Evolutionary conservation across 2,888 invertebrate genomes (phyloP).

Genomic region (Sussaba pulchella): DNA sequence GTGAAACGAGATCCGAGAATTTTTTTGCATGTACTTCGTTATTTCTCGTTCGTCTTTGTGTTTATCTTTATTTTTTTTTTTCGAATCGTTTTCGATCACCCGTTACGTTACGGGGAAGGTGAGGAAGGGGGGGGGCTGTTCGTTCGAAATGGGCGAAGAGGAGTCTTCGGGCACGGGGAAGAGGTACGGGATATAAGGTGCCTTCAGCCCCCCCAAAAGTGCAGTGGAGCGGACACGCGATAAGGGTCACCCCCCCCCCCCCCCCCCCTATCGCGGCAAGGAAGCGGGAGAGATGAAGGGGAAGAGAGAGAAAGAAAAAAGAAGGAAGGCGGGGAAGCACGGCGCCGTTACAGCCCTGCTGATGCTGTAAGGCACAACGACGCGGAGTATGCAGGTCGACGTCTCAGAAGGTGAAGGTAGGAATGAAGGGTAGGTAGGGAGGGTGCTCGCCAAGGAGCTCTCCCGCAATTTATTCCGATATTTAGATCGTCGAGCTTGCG

Average conservation of each 20-base stretch:
- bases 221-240: conserved; percentile 82
- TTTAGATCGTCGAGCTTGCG: conserved; percentile 73
- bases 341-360: conserved; percentile 35
- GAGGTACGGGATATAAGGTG: conserved; percentile 73
- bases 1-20: neutral
- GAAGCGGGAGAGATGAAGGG: conserved; percentile 13
- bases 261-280: conserved; percentile 58
- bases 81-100: conserved; percentile 73
- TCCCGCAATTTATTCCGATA: conserved; percentile 82
- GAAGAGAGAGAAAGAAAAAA: conserved; percentile 13
- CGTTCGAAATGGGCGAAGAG: conserved; percentile 73
- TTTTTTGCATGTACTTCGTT: too few relatives aligned
- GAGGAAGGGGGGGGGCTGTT: conserved; percentile 56
- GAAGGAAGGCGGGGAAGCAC: conserved; percentile 1
- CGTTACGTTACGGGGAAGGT: conserved; percentile 66
- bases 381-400: conserved; percentile 49
- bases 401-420: conserved; percentile 49
- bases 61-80: neutral
- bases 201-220: conserved; percentile 74
- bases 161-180: conserved; percentile 62
- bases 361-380: conserved; percentile 57
- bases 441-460: conserved; percentile 54
- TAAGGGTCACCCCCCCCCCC: conserved; percentile 82
- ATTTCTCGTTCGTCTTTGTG: neutral
- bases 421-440: conserved; percentile 22